phyloP scores from a whole-genome alignment of 2,113 vertebrate genomes.

The Mustelus asterias region DNA sequence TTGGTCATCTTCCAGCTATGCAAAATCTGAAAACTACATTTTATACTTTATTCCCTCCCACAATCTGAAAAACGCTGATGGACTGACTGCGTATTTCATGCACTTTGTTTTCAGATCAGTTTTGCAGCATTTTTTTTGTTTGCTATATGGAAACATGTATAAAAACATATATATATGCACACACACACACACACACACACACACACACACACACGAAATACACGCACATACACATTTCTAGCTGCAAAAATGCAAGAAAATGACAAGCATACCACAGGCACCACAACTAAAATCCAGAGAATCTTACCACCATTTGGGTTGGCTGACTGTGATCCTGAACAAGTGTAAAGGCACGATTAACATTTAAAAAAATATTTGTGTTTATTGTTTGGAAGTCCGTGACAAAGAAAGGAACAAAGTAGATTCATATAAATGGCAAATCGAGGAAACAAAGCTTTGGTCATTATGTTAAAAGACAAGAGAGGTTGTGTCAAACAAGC shows the following conservation, averaged over 20 bases:
- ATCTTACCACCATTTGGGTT: constrained; percentile 95
- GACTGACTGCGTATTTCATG: background rate
- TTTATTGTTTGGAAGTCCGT: constrained; percentile 55
- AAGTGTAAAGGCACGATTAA: constrained; percentile 76
- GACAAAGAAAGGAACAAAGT: constrained; percentile 74
- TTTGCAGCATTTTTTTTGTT: background rate
- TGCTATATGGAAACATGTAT: background rate
- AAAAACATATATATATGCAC: background rate
- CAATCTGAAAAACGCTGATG: background rate
- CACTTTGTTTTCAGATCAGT: background rate
- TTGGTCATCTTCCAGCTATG: background rate
- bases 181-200: background rate
- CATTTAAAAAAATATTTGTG: constrained; percentile 55
- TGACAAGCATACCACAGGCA: constrained; percentile 54
- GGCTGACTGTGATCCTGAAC: constrained; percentile 97
- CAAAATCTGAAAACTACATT: background rate
- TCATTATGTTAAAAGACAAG: constrained; percentile 59
- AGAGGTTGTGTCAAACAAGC: constrained; percentile 53
- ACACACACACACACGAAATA: background rate
- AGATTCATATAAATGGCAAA: constrained; percentile 79
- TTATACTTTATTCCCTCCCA: background rate
- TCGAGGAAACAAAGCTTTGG: constrained; percentile 67
- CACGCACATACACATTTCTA: background rate
- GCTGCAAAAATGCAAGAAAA: constrained; percentile 47
- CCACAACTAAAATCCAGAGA: constrained; percentile 63